These are phyloP conservation scores for Ips typographus DNA, from an alignment of 1,140 invertebrate species.

Conservation along the genomic window DNA sequence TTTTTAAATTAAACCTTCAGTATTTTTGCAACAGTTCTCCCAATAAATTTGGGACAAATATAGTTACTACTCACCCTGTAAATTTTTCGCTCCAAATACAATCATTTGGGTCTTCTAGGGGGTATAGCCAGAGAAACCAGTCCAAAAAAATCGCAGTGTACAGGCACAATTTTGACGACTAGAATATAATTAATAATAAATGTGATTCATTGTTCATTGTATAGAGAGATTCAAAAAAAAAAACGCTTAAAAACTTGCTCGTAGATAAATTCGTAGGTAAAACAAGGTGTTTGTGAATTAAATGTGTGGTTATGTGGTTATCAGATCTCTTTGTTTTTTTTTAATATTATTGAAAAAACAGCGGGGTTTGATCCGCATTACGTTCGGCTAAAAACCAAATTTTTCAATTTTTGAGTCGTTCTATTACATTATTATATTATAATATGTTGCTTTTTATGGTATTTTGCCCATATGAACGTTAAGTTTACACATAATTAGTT, in stretches of 20 bases:
- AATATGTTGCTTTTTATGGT: constrained; percentile 6
- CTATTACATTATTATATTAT: not conserved
- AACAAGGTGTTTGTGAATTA: too few species aligned
- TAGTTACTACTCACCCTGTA: too few species aligned
- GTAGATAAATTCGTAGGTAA: too few species aligned
- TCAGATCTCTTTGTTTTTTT: too few species aligned
- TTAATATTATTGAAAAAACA: too few species aligned
- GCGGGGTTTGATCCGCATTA: not conserved
- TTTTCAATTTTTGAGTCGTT: constrained; percentile 1
- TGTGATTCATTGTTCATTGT: constrained; percentile 19
- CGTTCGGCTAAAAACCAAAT: not conserved
- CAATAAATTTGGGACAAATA: too few species aligned
- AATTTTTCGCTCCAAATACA: too few species aligned
- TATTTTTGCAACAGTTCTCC: too few species aligned
- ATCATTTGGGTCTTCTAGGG: not conserved
- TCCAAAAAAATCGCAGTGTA: constrained; percentile 14
- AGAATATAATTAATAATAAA: constrained; percentile 7
- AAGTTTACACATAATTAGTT: not conserved
- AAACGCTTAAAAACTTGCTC: not conserved
- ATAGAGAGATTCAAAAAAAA: constrained; percentile 4
- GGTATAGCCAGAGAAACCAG: not conserved
- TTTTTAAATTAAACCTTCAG: too few species aligned
- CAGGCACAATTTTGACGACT: constrained; percentile 18
- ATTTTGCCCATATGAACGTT: not conserved
- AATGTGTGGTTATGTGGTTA: too few species aligned